A percentile compares a stretch with the other conserved stretches of the same genome.
These are phyloP conservation scores for Ephydatia muelleri DNA, from an alignment of 37 sponge, comb jelly and placozoan genomes.

Conservation along the genomic window DNA sequence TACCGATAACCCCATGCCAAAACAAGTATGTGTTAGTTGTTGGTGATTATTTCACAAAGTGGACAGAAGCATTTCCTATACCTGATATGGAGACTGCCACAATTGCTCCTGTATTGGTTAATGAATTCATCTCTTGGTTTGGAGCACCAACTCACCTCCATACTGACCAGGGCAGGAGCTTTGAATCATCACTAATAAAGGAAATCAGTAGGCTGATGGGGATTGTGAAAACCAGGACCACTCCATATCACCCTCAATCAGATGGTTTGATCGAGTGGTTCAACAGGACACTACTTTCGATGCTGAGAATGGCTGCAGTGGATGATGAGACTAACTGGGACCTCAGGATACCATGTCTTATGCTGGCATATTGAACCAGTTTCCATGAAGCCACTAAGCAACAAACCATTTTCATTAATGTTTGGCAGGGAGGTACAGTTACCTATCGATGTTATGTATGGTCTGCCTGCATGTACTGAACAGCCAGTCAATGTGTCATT, in stretches of 20 bases:
- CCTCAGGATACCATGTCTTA: neutral
- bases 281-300: slow-evolving; percentile 12
- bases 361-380: neutral
- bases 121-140: slow-evolving; percentile 7
- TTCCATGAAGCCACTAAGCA: neutral
- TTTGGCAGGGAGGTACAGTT: slow-evolving; percentile 8
- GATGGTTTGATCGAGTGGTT: slow-evolving; percentile 18
- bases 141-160: slow-evolving; percentile 5
- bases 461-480: neutral
- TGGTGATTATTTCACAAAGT: slow-evolving; percentile 15
- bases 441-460: slow-evolving; percentile 10
- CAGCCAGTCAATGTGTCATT: neutral
- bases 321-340: slow-evolving; percentile 4
- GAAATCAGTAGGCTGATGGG: slow-evolving; percentile 7
- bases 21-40: slow-evolving; percentile 27
- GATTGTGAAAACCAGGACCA: too few species aligned
- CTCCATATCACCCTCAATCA: slow-evolving; percentile 17
- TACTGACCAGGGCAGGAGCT: slow-evolving; percentile 5
- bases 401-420: slow-evolving; percentile 10
- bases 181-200: slow-evolving; percentile 12
- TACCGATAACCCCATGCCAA: neutral
- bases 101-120: neutral
- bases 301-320: slow-evolving; percentile 14
- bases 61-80: slow-evolving; percentile 15
- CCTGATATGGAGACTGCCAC: slow-evolving; percentile 8